Evolutionary conservation across 2,888 invertebrate genomes (phyloP).

Genomic region (Thereva nobilitata): DNA sequence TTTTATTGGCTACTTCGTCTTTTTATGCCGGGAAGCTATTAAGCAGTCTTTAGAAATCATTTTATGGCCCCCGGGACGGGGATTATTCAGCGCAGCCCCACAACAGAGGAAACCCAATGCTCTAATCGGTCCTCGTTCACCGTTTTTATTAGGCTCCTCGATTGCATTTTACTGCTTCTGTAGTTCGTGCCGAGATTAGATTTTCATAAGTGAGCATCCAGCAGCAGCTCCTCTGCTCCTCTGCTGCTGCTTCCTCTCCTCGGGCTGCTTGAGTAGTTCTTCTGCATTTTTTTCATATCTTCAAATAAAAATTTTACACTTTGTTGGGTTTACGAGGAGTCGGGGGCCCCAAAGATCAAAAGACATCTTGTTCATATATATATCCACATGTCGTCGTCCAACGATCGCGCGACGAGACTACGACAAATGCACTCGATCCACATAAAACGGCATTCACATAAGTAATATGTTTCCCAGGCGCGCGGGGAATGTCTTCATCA

Average conservation of each 20-base stretch:
- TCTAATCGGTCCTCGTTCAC: background rate
- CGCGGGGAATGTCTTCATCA: too few relatives aligned
- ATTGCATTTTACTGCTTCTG: conserved; percentile 27
- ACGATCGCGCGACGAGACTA: too few relatives aligned
- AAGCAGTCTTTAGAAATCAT: conserved; percentile 33
- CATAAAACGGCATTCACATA: too few relatives aligned
- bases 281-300: background rate
- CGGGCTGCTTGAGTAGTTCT: background rate
- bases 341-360: too few relatives aligned
- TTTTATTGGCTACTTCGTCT: conserved; percentile 32
- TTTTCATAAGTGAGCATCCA: conserved; percentile 12
- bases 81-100: conserved; percentile 16
- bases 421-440: too few relatives aligned
- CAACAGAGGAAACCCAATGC: background rate
- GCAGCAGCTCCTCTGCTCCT: background rate
- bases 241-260: conserved; percentile 9
- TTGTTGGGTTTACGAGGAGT: background rate
- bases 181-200: conserved; percentile 29
- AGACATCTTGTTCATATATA: too few relatives aligned
- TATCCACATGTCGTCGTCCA: too few relatives aligned
- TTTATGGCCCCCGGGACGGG: conserved; percentile 22
- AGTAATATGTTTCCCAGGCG: too few relatives aligned
- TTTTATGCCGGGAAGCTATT: conserved; percentile 32
- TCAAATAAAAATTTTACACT: background rate
- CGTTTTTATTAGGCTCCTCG: conserved; percentile 19